Evolutionary conservation across 2,113 vertebrate genomes (phyloP).

Genomic region (Sardina pilchardus): DNA sequence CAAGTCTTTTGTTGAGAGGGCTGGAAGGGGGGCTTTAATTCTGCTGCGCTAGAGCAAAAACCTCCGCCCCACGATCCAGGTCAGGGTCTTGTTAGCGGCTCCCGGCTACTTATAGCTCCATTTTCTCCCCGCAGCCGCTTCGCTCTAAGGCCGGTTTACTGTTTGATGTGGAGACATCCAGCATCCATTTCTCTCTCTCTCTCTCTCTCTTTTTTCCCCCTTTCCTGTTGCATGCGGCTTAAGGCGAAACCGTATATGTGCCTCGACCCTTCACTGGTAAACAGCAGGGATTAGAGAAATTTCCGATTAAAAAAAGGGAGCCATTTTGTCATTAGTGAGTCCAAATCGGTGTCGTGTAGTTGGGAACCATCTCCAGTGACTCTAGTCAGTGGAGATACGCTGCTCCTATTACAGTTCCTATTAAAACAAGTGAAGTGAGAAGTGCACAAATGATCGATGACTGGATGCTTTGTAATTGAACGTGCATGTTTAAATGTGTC

Average conservation of each 20-base stretch:
- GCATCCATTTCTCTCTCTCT: background rate
- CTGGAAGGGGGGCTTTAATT: background rate
- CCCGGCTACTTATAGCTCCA: background rate
- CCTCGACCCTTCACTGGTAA: background rate
- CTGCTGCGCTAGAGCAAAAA: background rate
- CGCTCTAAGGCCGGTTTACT: background rate
- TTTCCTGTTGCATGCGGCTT: background rate
- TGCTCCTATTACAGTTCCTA: background rate
- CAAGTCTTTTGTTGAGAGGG: background rate
- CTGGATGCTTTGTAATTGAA: background rate
- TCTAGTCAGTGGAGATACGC: background rate
- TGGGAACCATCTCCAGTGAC: background rate
- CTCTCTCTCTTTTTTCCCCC: background rate
- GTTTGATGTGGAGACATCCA: background rate
- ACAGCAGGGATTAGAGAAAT: background rate
- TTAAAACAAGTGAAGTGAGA: background rate
- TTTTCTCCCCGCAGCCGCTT: background rate
- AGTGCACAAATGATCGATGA: background rate
- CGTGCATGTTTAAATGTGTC: background rate
- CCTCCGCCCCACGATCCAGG: background rate
- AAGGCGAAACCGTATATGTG: background rate
- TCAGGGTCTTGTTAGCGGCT: background rate
- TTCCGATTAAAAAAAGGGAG: background rate
- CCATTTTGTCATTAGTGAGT: background rate
- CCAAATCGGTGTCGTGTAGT: background rate